phyloP scores from a whole-genome alignment of 2,888 invertebrate genomes.

The Agriopis leucophaearia region DNA sequence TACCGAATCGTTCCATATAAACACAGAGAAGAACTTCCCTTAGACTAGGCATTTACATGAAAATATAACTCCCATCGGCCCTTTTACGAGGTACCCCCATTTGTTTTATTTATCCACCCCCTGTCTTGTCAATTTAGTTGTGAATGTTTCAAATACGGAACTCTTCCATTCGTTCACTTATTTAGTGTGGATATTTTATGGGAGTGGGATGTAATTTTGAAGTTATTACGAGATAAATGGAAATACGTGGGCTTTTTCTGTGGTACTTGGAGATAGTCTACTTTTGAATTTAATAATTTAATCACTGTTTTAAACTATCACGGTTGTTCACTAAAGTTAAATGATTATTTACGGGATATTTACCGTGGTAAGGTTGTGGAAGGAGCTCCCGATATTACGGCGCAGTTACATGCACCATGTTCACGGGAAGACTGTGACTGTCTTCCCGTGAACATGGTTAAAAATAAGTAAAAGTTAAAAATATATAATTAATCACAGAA shows the following conservation, averaged over 20 bases:
- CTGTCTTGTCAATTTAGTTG: constrained; percentile 68
- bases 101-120: constrained; percentile 69
- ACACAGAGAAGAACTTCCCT: constrained; percentile 28
- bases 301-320: no score
- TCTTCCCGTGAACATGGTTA: no score
- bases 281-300: no score
- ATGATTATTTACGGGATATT: no score
- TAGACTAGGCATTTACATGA: constrained; percentile 66
- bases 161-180: constrained; percentile 38
- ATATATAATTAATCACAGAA: no score
- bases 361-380: no score
- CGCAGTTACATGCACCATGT: no score
- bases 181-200: constrained; percentile 33
- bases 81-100: constrained; percentile 49
- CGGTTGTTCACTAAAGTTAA: no score
- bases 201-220: constrained; percentile 19
- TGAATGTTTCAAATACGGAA: constrained; percentile 57
- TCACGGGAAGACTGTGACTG: no score
- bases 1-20: constrained; percentile 19
- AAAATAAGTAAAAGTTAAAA: no score
- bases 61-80: constrained; percentile 63
- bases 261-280: no score
- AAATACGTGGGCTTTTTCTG: not conserved
- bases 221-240: not conserved
- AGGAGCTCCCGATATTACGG: no score